Evolutionary conservation across 2,888 invertebrate species (phyloP), one percentile per base, ranked within the genome.

Genomic region (Volucella bombylans): DNA sequence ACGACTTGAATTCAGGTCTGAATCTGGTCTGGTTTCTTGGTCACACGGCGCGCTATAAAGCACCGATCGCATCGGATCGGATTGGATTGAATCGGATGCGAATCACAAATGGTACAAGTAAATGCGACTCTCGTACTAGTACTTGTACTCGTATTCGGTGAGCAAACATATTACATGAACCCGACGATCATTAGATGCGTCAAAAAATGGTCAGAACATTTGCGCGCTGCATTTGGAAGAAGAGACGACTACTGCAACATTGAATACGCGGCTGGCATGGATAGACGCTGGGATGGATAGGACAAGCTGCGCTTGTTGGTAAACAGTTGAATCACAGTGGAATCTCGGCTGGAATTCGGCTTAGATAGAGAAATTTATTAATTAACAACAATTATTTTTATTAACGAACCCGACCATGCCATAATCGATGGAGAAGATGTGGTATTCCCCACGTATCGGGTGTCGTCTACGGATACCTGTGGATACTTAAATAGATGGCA

Each of bases 301-400:
- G 11, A 15, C 18, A 18, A 41, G 72, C 64, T 64, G 65, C 65
- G 23, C 38, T n/a, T 8, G 50, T 10, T 18, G 14, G 49, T 45
- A 61, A n/a, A 52, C 11, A 59, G 62, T 45, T 49, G 61, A 61
- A 72, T 62, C 23, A 68, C 68, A 47, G 64, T 72, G 80, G 81
- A 80, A 85, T 85, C 72, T 77, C 67, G 47, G 67, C 68, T 86
- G 78, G 86, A 86, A 86, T 86, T 86, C 73, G 45, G 61, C 68
- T 82, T 65, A 69, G 82, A 77, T 64, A 59, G 50, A 82, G 82
- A 86, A 86, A 78, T 86, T 86, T 86, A 86, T 86, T 86, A 86
- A 86, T 86, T 86, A 86, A 86, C 86, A 82, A 82, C 78, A 86
- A 86, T 82, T 73, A 86, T 86, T 86, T 81, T 54, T 86, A 72